These are phyloP conservation scores for Cyaniris semiargus DNA, from an alignment of 2,888 invertebrate genomes.

Conservation along the genomic window DNA sequence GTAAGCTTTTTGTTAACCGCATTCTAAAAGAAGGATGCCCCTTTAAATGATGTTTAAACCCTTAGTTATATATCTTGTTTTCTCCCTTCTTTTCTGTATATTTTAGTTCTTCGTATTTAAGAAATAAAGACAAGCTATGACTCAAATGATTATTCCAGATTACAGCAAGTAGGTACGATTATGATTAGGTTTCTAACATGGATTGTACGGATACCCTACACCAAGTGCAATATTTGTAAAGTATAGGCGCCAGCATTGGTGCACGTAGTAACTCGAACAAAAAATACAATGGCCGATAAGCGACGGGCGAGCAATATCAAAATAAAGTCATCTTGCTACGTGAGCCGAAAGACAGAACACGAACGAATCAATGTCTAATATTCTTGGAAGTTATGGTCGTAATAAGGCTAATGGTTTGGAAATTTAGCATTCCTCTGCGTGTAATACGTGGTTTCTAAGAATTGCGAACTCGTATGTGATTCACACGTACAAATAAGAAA, in stretches of 20 bases:
- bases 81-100: too few species aligned
- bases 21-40: too few species aligned
- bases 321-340: slow-evolving; percentile 72
- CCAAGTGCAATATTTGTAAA: slow-evolving; percentile 50
- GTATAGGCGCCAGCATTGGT: slow-evolving; percentile 47
- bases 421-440: slow-evolving; percentile 45
- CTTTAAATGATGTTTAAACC: too few species aligned
- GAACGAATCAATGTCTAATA: slow-evolving; percentile 50
- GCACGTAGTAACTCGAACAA: slow-evolving; percentile 57
- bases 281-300: slow-evolving; percentile 69
- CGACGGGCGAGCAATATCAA: slow-evolving; percentile 67
- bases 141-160: too few species aligned
- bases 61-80: too few species aligned
- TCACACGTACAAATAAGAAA: background rate
- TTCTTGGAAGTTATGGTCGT: slow-evolving; percentile 57
- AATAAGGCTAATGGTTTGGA: slow-evolving; percentile 46
- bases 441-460: slow-evolving; percentile 36
- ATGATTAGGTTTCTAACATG: background rate
- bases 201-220: slow-evolving; percentile 33
- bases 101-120: too few species aligned
- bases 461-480: slow-evolving; percentile 34
- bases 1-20: too few species aligned
- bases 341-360: slow-evolving; percentile 56
- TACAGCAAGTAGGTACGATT: background rate
- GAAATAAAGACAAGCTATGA: too few species aligned